These are phyloP conservation scores for Drosophila monieri DNA, from an alignment of 2,888 invertebrate species.

Conservation along the genomic window DNA sequence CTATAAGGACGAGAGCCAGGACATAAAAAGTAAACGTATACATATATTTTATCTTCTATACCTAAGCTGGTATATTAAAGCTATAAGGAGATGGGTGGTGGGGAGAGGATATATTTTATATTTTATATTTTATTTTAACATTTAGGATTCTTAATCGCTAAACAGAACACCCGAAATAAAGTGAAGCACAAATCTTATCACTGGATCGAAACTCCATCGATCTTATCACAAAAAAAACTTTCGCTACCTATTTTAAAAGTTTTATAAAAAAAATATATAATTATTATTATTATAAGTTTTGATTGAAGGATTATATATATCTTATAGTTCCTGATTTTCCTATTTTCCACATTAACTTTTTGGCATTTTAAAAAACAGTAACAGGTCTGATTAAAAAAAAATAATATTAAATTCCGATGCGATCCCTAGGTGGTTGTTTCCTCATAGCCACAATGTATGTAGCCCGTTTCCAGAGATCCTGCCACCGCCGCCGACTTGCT, in stretches of 20 bases:
- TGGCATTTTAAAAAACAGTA: background rate
- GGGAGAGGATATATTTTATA: background rate
- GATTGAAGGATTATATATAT: background rate
- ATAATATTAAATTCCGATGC: background rate
- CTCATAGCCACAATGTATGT: conserved; percentile 80
- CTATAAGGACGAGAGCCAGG: conserved; percentile 6
- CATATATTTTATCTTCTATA: background rate
- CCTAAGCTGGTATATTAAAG: conserved; percentile 6
- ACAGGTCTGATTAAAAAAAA: conserved; percentile 2
- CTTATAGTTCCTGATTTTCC: background rate
- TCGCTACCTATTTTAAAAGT: conserved; percentile 18
- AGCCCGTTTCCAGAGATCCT: conserved; percentile 72
- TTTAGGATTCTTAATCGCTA: conserved; percentile 22
- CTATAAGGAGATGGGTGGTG: conserved; percentile 10
- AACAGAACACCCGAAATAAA: conserved; percentile 47
- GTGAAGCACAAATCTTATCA: conserved; percentile 47
- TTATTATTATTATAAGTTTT: background rate
- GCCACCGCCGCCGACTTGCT: conserved; percentile 61
- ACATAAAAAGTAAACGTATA: background rate
- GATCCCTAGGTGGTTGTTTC: conserved; percentile 73
- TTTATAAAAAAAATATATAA: background rate
- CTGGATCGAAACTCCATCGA: conserved; percentile 51
- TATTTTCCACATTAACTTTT: background rate
- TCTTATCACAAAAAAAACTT: conserved; percentile 60
- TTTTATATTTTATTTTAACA: background rate